phyloP scores from a whole-genome alignment of 2,888 invertebrate species.

The Caenorhabditis wallacei region DNA sequence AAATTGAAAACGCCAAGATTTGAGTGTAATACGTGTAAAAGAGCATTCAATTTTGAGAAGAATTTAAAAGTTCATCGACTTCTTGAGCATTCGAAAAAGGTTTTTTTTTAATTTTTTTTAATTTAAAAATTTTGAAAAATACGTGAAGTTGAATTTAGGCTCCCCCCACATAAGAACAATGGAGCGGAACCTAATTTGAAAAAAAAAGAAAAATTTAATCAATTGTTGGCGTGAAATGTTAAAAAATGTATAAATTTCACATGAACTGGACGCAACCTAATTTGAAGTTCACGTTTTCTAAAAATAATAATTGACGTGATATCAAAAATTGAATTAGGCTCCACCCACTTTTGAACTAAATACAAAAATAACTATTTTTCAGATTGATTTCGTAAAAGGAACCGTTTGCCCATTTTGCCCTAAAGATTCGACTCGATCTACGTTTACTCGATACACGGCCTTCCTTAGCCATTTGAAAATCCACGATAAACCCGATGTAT shows the following conservation, averaged over 20 bases:
- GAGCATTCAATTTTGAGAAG: constrained; percentile 53
- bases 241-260: too few species aligned
- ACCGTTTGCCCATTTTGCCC: constrained; percentile 60
- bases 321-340: too few species aligned
- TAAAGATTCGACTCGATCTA: constrained; percentile 11
- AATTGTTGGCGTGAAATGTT: too few species aligned
- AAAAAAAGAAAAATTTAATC: too few species aligned
- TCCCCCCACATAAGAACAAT: too few species aligned
- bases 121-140: background rate
- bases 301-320: too few species aligned
- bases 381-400: constrained; percentile 48
- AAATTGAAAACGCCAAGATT: background rate
- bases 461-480: constrained; percentile 66
- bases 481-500: constrained; percentile 58
- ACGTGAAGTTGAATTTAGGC: too few species aligned
- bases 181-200: too few species aligned
- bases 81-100: constrained; percentile 33
- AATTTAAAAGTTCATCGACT: constrained; percentile 55
- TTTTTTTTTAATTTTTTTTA: too few species aligned
- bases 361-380: constrained; percentile 10
- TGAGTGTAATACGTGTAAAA: constrained; percentile 13
- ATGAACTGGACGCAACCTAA: too few species aligned
- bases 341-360: too few species aligned
- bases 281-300: too few species aligned
- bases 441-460: constrained; percentile 59